Evolutionary conservation across 2,113 vertebrate genomes (phyloP), one percentile per base, ranked within the genome.

Genomic region (Tricholaema leucomelas): DNA sequence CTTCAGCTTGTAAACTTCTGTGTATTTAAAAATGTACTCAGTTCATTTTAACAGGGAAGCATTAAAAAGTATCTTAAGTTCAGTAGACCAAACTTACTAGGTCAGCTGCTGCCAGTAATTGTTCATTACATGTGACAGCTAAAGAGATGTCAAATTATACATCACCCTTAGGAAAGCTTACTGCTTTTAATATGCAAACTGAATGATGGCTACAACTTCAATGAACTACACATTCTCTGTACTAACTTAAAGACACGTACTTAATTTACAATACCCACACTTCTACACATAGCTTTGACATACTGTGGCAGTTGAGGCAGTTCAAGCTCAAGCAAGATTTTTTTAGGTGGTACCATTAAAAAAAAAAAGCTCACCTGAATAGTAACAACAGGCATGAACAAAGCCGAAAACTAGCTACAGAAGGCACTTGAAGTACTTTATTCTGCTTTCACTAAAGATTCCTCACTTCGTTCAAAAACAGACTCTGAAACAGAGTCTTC

Each of bases 401-500:
- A 96, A 97, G 97, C 96, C 97, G 96, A 96, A 96, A 97, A 93
- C 95, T 97, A 98, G 96, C 66, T 96, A 96, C 56, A 95, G 96
- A 97, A 98, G 96, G 97, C 97, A 97, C 95, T 40, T 95, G 87
- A 93, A 97, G 95, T 93, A 95, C 78, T 97, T 97, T 98, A 99
- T 97, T 99, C 98, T 90, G 98, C 96, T 94, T 98, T 98, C 97
- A 97, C 97, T 92, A 98, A 95, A 81, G 98, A 98, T 78, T 98
- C 96, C 84, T 98, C 97, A 88, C 24, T 98, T 56, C 98, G 98
- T 97, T 98, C 98, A 82, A 91, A 77, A 93, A 81, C 1, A 81
- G 88, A 88, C 54, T 90, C 88, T 52, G 88, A 94, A 86, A 86
- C 15, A 42, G 76, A 40, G 38, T 94, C 91, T 91, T 95, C 86